Conservation (phyloP, 2,888 invertebrate genomes). For the Pecten maximus region DNA sequence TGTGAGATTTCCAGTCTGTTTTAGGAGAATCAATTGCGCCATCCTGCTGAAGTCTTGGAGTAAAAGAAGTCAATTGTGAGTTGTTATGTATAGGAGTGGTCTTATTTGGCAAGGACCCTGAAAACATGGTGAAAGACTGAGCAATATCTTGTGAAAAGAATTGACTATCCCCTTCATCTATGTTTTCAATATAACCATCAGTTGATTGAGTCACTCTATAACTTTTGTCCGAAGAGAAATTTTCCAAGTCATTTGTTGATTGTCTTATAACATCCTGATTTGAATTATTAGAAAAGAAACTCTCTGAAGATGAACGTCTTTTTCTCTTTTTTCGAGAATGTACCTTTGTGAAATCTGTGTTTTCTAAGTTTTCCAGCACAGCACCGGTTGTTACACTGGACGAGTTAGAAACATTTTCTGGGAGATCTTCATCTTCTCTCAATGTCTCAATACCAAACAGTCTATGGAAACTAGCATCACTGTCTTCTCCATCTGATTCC, state of each 20-base stretch:
- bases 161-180: not conserved
- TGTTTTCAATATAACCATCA: not conserved
- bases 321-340: not conserved
- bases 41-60: not conserved
- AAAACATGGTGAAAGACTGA: not conserved
- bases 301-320: not conserved
- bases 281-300: not conserved
- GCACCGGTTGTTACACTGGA: not conserved
- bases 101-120: not conserved
- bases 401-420: not conserved
- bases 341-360: not conserved
- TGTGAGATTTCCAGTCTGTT: not conserved
- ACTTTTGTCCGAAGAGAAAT: not conserved
- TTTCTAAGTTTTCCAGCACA: not conserved
- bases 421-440: not conserved
- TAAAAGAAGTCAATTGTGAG: not conserved
- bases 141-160: constrained; percentile 14
- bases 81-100: not conserved
- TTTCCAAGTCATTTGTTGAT: not conserved
- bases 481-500: not conserved
- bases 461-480: not conserved
- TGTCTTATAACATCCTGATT: not conserved
- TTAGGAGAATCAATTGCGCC: not conserved
- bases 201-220: not conserved
- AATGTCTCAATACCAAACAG: not conserved